phyloP scores from a whole-genome alignment of 2,113 vertebrate genomes.

The Hippolais icterina region DNA sequence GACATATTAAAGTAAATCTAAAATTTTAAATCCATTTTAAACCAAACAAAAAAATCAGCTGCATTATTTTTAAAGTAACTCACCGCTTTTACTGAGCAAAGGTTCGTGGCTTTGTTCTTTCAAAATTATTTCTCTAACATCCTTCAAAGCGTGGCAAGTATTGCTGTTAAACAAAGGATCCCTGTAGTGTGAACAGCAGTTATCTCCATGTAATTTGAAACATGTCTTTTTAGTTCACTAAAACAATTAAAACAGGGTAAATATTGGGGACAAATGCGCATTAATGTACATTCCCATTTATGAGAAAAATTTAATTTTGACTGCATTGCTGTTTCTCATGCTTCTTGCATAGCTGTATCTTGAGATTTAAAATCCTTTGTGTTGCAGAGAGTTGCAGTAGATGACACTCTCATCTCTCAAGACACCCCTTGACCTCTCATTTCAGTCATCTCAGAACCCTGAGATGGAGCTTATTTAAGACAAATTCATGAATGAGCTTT shows the following conservation, averaged over 20 bases:
- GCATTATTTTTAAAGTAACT: background rate
- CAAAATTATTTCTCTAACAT: background rate
- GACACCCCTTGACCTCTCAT: background rate
- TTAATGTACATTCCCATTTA: background rate
- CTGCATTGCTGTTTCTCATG: background rate
- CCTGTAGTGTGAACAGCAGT: background rate
- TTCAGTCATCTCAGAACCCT: background rate
- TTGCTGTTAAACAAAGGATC: conserved; percentile 1
- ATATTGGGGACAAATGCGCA: background rate
- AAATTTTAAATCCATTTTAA: background rate
- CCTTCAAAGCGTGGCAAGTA: background rate
- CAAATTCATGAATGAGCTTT: background rate
- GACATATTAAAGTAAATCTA: background rate
- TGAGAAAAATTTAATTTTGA: background rate
- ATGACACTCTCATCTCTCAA: background rate
- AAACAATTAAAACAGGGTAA: conserved; percentile 10
- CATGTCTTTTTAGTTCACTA: background rate
- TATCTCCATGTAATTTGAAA: background rate
- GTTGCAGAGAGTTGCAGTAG: background rate
- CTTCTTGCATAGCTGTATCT: background rate
- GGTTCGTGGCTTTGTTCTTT: background rate
- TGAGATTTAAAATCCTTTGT: background rate
- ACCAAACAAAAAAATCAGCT: background rate
- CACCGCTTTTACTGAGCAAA: background rate
- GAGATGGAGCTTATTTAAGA: background rate